Evolutionary conservation across 2,797 vertebrate genomes (phyloP), one percentile per base, ranked within the genome.

Genomic region (Amniataba percoides): DNA sequence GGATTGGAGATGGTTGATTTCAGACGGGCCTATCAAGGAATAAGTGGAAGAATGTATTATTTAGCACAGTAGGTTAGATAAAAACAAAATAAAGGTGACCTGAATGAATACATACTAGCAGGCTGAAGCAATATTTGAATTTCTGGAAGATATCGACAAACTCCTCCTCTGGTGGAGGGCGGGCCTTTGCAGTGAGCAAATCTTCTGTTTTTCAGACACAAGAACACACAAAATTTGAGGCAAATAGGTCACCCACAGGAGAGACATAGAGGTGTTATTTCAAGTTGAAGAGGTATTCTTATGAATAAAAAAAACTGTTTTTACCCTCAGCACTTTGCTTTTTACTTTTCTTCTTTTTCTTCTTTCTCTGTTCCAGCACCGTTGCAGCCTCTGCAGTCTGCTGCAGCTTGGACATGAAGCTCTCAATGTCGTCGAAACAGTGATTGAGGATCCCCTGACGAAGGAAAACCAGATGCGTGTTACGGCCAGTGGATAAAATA

Each of bases 361-460:
- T 97, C 86, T 96, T 97, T 36, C 92, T 94, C 74, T 97, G 96
- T 77, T 88, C 92, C 55, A 98, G 90, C 40, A 97, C 90, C 0
- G 87, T 94, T 13, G 94, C 88, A 0, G 97, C 97, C 84, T 98
- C 97, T 0, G 96, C 95, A 0, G 95, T 93, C 88, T 97, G 96
- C 94, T 98, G 97, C 75, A 98, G 92, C 71, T 94, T 96, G 1
- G 76, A 92, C 84, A 98, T 95, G 71, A 98, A 96, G 49, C 6
- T 60, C 91, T 98, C 97, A 3, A 98, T 96, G 80, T 98, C 97
- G 2, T 97, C 96, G 3, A 98, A 97, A 52, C 97, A 95, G 83
- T 96, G 97, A 82, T 98, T 98, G 76, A 98, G 93, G 65, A 97
- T 94, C n/a, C 93, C 94, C 97, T 98, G 86, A 68, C 43, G 27